These are phyloP conservation scores for Chloroclysta siterata DNA, from an alignment of 2,888 invertebrate genomes.

Conservation along the genomic window DNA sequence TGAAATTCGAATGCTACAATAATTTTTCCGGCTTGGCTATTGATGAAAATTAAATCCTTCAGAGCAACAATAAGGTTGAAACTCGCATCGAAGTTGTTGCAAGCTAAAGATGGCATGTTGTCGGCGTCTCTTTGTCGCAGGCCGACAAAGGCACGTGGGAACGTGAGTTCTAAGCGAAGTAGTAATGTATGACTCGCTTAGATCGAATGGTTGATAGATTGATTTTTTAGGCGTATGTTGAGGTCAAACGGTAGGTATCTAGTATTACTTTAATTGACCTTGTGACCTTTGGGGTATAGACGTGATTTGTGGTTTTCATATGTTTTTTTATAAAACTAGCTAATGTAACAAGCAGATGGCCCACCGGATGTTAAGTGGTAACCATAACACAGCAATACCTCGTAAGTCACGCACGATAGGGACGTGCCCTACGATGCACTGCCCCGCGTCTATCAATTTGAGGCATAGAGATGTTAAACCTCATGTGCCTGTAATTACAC, in stretches of 20 bases:
- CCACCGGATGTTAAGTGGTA: too few relatives aligned
- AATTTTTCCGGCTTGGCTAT: constrained; percentile 57
- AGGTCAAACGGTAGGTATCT: constrained; percentile 33
- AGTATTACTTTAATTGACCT: constrained; percentile 16
- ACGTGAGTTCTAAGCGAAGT: constrained; percentile 70
- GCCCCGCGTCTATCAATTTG: too few relatives aligned
- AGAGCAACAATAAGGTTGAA: constrained; percentile 44
- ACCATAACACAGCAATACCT: too few relatives aligned
- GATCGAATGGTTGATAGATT: constrained; percentile 61
- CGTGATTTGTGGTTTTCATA: too few relatives aligned
- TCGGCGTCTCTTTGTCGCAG: constrained; percentile 79
- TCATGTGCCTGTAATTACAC: too few relatives aligned
- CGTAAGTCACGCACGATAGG: too few relatives aligned
- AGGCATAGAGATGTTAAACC: too few relatives aligned
- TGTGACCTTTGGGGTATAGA: not conserved
- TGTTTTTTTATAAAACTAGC: too few relatives aligned
- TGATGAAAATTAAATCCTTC: constrained; percentile 46
- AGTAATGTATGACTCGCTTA: constrained; percentile 73
- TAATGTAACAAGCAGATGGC: too few relatives aligned
- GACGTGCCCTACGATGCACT: too few relatives aligned
- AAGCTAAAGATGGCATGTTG: constrained; percentile 67
- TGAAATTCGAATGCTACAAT: constrained; percentile 35
- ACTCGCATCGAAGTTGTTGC: constrained; percentile 43
- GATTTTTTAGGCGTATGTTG: constrained; percentile 49
- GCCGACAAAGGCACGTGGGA: constrained; percentile 84